These are phyloP conservation scores for Microplitis mediator DNA, from an alignment of 1,140 invertebrate genomes.

Conservation along the genomic window DNA sequence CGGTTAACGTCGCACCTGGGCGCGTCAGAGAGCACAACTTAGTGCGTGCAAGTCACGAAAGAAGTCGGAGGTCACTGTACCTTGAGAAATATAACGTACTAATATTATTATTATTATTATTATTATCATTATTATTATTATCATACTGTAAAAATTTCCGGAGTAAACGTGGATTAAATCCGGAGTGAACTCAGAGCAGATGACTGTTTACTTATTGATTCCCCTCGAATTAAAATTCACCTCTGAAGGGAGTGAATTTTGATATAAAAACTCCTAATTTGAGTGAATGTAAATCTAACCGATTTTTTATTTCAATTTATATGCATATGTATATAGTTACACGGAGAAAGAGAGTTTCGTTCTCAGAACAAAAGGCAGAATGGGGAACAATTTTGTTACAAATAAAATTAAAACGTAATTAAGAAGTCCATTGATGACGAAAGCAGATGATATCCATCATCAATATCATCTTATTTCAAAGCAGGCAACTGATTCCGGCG, in stretches of 20 bases:
- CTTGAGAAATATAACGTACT: conserved; percentile 23
- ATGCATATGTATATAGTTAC: background rate
- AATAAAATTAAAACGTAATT: no score
- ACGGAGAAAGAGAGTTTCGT: no score
- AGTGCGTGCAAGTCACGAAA: conserved; percentile 29
- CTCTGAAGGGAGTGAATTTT: no score
- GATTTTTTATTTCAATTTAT: background rate
- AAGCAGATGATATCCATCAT: no score
- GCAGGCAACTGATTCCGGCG: no score
- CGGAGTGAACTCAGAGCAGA: background rate
- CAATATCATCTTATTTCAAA: no score
- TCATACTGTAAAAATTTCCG: background rate
- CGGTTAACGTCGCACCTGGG: conserved; percentile 38
- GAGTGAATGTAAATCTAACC: background rate
- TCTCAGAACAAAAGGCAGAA: no score
- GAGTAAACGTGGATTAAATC: background rate
- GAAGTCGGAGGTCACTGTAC: conserved; percentile 38
- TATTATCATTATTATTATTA: background rate
- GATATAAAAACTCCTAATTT: no score
- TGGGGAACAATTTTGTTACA: no score
- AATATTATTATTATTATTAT: background rate
- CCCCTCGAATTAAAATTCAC: no score
- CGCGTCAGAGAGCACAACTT: conserved; percentile 29
- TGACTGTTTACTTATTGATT: no score
- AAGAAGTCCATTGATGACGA: no score